phyloP scores from a whole-genome alignment of 2,113 vertebrate species.

The Tragulus kanchil region DNA sequence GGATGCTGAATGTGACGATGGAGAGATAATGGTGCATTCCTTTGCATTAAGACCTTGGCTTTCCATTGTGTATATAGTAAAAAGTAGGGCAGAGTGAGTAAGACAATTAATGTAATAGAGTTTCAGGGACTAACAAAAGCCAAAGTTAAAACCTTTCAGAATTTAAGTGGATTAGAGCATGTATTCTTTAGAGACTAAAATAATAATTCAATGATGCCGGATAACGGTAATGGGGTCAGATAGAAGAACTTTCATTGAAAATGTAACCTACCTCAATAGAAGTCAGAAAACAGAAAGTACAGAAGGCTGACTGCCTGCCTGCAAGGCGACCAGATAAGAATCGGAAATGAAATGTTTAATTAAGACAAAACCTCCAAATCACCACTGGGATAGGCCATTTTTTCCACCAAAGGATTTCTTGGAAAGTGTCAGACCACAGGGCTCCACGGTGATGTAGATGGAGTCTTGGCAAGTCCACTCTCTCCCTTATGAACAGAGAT shows the following conservation, averaged over 20 bases:
- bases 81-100: not conserved
- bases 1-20: conserved; percentile 36
- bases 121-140: conserved; percentile 48
- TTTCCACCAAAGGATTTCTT: not conserved
- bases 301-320: not conserved
- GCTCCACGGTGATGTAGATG: not conserved
- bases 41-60: conserved; percentile 27
- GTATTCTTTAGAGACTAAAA: conserved; percentile 22
- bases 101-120: conserved; percentile 2
- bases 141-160: conserved; percentile 27
- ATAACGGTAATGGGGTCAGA: conserved; percentile 20
- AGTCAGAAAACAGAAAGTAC: not conserved
- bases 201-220: conserved; percentile 40
- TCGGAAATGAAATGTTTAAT: not conserved
- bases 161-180: conserved; percentile 26
- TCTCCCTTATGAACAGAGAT: not conserved
- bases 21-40: not conserved
- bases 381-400: not conserved
- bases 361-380: not conserved
- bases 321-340: not conserved
- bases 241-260: conserved; percentile 17
- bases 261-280: not conserved
- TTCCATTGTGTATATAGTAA: not conserved
- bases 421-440: not conserved
- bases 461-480: not conserved